Conservation (phyloP, 2,888 invertebrate genomes). For the Holacanthella duospinosa region DNA sequence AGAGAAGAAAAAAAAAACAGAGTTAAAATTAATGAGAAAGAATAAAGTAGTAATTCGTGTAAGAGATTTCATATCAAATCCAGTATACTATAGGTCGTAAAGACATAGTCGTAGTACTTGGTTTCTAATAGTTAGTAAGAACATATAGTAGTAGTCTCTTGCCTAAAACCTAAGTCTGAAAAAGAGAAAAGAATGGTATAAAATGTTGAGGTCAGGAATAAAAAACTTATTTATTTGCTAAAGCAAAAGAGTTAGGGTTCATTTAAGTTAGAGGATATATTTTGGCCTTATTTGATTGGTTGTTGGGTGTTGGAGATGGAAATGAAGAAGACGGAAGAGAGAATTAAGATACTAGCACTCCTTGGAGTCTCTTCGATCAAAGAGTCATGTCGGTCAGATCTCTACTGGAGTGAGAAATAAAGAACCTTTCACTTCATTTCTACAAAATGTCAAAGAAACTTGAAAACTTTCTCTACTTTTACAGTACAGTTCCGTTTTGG, state of each 20-base stretch:
- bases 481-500: too few relatives aligned
- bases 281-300: too few relatives aligned
- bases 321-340: background rate
- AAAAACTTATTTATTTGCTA: background rate
- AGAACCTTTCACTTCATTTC: conserved; percentile 1
- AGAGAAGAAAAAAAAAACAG: background rate
- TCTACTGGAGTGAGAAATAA: conserved; percentile 11
- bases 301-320: background rate
- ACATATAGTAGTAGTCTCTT: too few relatives aligned
- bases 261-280: too few relatives aligned
- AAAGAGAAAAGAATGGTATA: too few relatives aligned
- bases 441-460: background rate
- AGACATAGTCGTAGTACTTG: background rate
- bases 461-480: background rate
- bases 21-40: background rate
- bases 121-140: too few relatives aligned
- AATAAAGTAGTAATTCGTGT: background rate
- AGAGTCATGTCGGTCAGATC: conserved; percentile 11
- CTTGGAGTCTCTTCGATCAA: background rate
- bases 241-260: too few relatives aligned
- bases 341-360: background rate
- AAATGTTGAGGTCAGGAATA: background rate
- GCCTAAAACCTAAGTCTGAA: too few relatives aligned
- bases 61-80: background rate
- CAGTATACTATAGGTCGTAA: background rate